Base-by-base conservation (phyloP, 1,140 invertebrate genomes). In the Caerostris extrusa region DNA sequence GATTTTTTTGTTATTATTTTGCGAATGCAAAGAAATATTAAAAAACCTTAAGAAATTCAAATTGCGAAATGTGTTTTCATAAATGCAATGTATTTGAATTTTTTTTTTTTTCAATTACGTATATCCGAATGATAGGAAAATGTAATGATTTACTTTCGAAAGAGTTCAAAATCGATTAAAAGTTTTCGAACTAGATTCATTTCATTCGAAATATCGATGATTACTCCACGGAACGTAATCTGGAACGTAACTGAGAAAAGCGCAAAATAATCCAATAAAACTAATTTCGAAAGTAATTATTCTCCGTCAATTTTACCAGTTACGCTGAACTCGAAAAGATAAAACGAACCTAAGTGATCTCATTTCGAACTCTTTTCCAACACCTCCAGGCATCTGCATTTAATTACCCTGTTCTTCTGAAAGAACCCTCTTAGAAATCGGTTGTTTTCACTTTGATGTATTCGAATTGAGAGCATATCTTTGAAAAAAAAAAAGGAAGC, bases 241-340 rank as follows among this genome's bases (percentile, higher is more conserved):
- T 71, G 10, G 50, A 77, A 77, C 10, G 34, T 12, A 77, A 50
- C 34, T 7, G 19, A 77, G 81, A 6, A 56, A 56, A 17, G 60
- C 34, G 53, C n/a, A 50, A 81, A 90, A 58, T 90, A 90, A 81
- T 90, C 56, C 89, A 85, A 83, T 67, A 60, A 85, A 85, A 55
- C 56, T 64, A 83, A 85, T 92, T 92, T 83, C 57, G 81, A 34
- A 85, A 92, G 82, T 92, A 92, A 83, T 92, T 92, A 92, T 92
- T 92, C 85, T 81, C n/a, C 81, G 60, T 85, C 90, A 58, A 71
- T 71, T 71, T 67, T 34, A n/a, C 58, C 8, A 64, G 86, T 67
- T 34, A 56, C 56, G n/a, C 82, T 83, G 56, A 83, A 83, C 57
- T 55, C 34, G 82, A 56, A 83, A 56, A 83, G 82, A 57, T 83